phyloP scores from a whole-genome alignment of 2,888 invertebrate genomes.

The Rugalucina vietnamica region DNA sequence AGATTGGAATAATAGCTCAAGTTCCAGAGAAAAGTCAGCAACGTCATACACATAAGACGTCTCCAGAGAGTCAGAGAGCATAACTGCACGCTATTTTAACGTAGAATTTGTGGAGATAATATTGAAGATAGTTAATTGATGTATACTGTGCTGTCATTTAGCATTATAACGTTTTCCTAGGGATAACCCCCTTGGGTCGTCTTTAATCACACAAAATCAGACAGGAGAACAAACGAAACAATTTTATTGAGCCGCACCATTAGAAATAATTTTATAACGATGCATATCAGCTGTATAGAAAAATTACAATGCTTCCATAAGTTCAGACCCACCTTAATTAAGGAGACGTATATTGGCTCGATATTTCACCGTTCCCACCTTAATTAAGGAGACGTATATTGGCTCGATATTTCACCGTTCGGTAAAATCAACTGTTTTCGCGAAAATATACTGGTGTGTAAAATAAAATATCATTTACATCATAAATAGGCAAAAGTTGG shows the following conservation, averaged over 20 bases:
- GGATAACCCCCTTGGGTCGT: not conserved
- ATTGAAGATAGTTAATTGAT: not conserved
- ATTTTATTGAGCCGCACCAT: too few species aligned
- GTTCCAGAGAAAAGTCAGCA: not conserved
- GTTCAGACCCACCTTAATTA: not conserved
- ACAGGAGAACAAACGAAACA: not conserved
- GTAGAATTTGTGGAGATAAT: not conserved
- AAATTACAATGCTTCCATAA: too few species aligned
- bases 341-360: not conserved
- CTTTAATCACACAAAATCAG: not conserved
- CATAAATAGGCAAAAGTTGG: too few species aligned
- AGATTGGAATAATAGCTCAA: not conserved
- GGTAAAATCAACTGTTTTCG: too few species aligned
- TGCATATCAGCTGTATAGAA: not conserved
- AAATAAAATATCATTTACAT: too few species aligned
- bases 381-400: too few species aligned
- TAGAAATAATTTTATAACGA: too few species aligned
- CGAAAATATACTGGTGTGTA: too few species aligned
- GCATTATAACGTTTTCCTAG: not conserved
- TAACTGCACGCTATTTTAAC: not conserved
- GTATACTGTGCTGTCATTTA: slow-evolving; percentile 3
- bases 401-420: too few species aligned
- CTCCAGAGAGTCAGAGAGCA: not conserved
- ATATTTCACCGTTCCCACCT: not conserved
- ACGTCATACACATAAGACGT: not conserved